A percentile compares a stretch with the other conserved stretches of the same genome.
Conservation (phyloP, 2,888 invertebrate species). For the Chrysodeixis includens region DNA sequence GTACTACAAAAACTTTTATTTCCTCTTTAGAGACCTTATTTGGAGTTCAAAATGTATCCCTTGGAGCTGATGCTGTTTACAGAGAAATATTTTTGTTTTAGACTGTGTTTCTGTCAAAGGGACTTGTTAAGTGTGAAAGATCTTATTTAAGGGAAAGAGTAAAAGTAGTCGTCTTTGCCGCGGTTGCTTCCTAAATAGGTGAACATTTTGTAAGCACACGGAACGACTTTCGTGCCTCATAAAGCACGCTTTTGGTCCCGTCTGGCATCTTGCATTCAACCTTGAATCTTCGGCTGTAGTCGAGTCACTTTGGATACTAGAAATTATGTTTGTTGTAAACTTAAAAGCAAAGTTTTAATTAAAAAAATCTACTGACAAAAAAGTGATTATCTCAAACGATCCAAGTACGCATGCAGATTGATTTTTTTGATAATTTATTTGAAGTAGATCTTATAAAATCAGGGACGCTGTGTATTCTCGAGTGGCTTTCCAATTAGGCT, state of each 20-base stretch:
- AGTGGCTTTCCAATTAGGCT: slow-evolving; percentile 55
- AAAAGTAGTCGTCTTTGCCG: too few species aligned
- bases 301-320: too few species aligned
- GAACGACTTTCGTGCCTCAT: too few species aligned
- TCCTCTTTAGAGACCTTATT: slow-evolving; percentile 34
- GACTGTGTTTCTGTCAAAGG: slow-evolving; percentile 27
- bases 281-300: too few species aligned
- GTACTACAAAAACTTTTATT: slow-evolving; percentile 28
- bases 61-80: slow-evolving; percentile 20
- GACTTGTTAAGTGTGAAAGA: too few species aligned
- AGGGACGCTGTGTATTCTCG: slow-evolving; percentile 41
- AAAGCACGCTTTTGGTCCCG: too few species aligned
- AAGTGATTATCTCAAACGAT: neutral
- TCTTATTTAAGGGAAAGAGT: too few species aligned
- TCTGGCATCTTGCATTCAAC: too few species aligned
- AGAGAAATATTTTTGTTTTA: slow-evolving; percentile 37
- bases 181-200: too few species aligned
- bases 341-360: neutral
- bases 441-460: slow-evolving; percentile 46
- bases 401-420: neutral
- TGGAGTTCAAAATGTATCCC: slow-evolving; percentile 22
- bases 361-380: neutral
- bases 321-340: too few species aligned
- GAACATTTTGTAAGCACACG: too few species aligned
- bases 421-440: slow-evolving; percentile 38